Percentiles rank a stretch among this genome's conserved stretches.
Evolutionary conservation across 2,888 invertebrate genomes (phyloP).

Genomic region (Ophioninae sp.): DNA sequence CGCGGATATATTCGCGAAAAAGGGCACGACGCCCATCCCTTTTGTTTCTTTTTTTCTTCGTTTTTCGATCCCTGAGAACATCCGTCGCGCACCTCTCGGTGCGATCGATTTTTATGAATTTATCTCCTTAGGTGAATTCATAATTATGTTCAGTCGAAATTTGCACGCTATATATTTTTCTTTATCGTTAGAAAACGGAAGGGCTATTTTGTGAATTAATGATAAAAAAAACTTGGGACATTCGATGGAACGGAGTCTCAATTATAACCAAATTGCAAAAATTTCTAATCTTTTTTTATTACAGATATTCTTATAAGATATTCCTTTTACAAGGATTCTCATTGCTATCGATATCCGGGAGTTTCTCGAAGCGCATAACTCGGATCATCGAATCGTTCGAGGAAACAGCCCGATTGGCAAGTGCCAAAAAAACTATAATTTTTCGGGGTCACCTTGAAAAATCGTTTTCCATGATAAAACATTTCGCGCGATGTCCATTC

Average conservation of each 20-base stretch:
- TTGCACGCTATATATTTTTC: too few species aligned
- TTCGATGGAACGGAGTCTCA: not conserved
- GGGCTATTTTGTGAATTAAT: too few species aligned
- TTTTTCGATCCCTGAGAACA: slow-evolving; percentile 60
- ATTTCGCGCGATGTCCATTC: not conserved
- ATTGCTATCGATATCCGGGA: too few species aligned
- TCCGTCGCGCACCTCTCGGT: slow-evolving; percentile 78
- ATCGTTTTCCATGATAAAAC: not conserved
- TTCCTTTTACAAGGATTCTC: not conserved
- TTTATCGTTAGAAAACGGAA: too few species aligned
- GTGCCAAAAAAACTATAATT: not conserved
- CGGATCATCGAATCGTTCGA: too few species aligned
- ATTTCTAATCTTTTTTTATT: not conserved
- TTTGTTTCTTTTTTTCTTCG: slow-evolving; percentile 65
- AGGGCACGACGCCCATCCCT: slow-evolving; percentile 9
- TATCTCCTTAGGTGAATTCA: too few species aligned
- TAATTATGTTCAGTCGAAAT: too few species aligned
- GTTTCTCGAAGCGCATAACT: too few species aligned
- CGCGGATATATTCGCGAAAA: slow-evolving; percentile 37
- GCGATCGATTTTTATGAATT: slow-evolving; percentile 65
- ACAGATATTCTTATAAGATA: not conserved
- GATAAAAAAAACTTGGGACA: not conserved
- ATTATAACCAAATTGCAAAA: not conserved
- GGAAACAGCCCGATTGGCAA: not conserved
- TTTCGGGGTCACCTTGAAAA: not conserved